Percentiles rank a stretch among this genome's conserved stretches.
Conservation (phyloP, 1,140 invertebrate genomes). For the Ceratoteleas bidentatus region DNA sequence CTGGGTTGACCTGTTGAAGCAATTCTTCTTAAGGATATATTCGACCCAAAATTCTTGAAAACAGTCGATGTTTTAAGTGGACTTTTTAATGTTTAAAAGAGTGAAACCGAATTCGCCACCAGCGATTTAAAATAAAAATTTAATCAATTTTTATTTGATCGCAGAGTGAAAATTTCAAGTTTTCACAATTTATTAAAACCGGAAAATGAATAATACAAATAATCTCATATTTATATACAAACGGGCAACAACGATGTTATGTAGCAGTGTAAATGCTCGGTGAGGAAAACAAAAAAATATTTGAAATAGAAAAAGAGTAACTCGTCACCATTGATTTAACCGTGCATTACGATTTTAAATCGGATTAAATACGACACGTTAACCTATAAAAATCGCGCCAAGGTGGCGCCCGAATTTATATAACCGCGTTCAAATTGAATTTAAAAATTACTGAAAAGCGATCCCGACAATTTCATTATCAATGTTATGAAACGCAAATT, state of each 20-base stretch:
- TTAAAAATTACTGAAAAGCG: conserved; percentile 18
- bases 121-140: no score
- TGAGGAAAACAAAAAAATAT: conserved; percentile 45
- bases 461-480: conserved; percentile 7
- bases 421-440: conserved; percentile 29
- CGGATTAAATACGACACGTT: conserved; percentile 38
- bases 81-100: no score
- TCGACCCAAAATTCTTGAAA: no score
- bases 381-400: conserved; percentile 36
- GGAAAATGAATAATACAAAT: conserved; percentile 11
- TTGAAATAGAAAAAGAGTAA: conserved; percentile 25
- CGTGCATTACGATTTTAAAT: conserved; percentile 29
- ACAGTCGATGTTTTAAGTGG: no score
- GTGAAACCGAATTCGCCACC: no score
- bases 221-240: conserved; percentile 35
- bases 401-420: conserved; percentile 33
- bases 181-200: conserved; percentile 6
- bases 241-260: conserved; percentile 24
- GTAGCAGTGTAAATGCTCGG: conserved; percentile 42
- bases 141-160: no score
- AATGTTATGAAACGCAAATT: conserved; percentile 1
- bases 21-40: no score
- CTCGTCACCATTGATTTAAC: conserved; percentile 24
- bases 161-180: neutral
- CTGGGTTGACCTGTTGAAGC: no score